These are phyloP conservation scores for Tupaia chinensis DNA, from an alignment of 2,113 vertebrate genomes.

Conservation along the genomic window DNA sequence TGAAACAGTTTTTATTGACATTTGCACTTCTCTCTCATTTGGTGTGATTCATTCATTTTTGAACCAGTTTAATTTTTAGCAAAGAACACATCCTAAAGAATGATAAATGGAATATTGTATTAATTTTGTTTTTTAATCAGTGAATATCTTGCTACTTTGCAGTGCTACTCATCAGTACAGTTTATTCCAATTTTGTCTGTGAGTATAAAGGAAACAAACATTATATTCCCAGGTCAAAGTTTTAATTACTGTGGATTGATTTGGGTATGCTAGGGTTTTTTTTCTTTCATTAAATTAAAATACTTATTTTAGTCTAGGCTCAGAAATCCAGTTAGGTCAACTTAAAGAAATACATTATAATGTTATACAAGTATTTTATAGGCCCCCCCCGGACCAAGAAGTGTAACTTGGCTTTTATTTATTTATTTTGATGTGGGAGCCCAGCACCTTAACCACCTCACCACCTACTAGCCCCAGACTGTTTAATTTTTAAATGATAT, in stretches of 20 bases:
- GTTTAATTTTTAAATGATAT: neutral
- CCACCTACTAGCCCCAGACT: too few species aligned
- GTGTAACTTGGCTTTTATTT: neutral
- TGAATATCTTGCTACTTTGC: neutral
- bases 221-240: neutral
- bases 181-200: slow-evolving; percentile 17
- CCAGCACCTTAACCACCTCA: too few species aligned
- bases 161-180: neutral
- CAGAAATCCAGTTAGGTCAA: neutral
- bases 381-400: neutral
- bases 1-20: neutral
- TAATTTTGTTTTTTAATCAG: slow-evolving; percentile 18
- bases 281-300: slow-evolving; percentile 29
- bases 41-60: neutral
- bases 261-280: neutral
- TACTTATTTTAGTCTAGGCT: neutral
- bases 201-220: slow-evolving; percentile 3
- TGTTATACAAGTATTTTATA: neutral
- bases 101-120: neutral
- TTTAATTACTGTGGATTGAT: neutral
- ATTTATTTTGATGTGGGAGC: too few species aligned
- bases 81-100: neutral
- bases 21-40: neutral
- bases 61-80: slow-evolving; percentile 23
- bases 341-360: neutral